Evolutionary conservation across 2,797 vertebrate genomes (phyloP).

Genomic region (Mormyrus hasselquistii): DNA sequence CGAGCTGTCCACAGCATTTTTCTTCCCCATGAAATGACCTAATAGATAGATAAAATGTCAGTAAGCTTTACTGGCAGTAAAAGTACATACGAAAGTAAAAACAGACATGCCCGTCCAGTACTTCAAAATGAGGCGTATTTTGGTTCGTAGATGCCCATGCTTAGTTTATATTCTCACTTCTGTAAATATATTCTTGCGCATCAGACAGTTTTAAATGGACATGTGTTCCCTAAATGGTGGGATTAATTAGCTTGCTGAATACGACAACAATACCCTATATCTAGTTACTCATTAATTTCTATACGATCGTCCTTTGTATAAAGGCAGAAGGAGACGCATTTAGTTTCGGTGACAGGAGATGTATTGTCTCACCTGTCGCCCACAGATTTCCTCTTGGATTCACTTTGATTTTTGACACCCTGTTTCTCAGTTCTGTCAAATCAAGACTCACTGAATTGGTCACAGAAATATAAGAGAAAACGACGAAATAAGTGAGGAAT

Average conservation of each 20-base stretch:
- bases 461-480: constrained; percentile 63
- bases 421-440: constrained; percentile 70
- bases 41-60: neutral
- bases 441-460: constrained; percentile 66
- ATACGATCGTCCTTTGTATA: neutral
- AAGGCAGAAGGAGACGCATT: neutral
- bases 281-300: neutral
- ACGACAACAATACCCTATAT: neutral
- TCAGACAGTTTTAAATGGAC: neutral
- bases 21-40: constrained; percentile 96
- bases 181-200: neutral
- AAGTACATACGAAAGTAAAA: neutral
- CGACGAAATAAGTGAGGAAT: constrained; percentile 56
- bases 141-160: neutral
- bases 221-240: neutral
- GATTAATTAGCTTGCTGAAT: neutral
- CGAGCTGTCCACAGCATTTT: constrained; percentile 63
- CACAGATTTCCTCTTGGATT: constrained; percentile 86
- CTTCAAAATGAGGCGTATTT: neutral
- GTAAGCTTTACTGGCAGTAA: constrained; percentile 19
- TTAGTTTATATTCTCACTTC: neutral
- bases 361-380: constrained; percentile 75
- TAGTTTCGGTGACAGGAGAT: constrained; percentile 9
- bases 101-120: neutral
- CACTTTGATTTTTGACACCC: constrained; percentile 77